Base-by-base conservation (phyloP, 2,113 vertebrate species). In the Chaetops frenatus region DNA sequence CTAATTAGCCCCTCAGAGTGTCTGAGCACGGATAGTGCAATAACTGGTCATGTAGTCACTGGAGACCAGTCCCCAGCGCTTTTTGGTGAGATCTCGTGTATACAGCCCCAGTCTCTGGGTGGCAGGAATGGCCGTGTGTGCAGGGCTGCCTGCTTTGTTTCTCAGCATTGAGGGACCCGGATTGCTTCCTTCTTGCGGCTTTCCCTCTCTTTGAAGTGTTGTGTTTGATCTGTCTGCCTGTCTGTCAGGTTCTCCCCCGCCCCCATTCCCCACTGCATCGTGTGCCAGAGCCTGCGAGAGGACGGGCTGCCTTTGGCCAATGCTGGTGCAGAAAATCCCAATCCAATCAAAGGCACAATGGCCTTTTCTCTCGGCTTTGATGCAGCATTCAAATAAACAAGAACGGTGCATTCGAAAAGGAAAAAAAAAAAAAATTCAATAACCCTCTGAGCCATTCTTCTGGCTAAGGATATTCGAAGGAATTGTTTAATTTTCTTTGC, bases 1-100 rank as follows among this genome's bases (percentile, higher is more conserved):
- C 98, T 99, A 99, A 99, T 99, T 99, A 99, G 99, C 98, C 98
- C 99, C 99, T 99, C 98, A 97, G 99, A 99, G 99, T 98, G 98
- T 97, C 98, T 97, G 97, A 98, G 98, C 98, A 98, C 97, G 98
- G 88, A 98, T 98, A 98, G 98, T 97, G 97, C 98, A 98, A 98
- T 98, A 97, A 98, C 98, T 98, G 98, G 98, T 98, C 98, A 97
- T 97, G 97, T 97, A 95, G 97, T 98, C 98, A 96, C 97, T 42
- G 91, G 97, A 98, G 98, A 97, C 92, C 82, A 76, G 90, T 97
- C 97, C 97, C 96, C 88, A 92, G 79, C 33, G 98, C 91, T 95
- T 98, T 98, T 91, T 92, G 97, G 96, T 94, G 92, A 97, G 97
- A 97, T 97, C 95, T 96, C 92, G 48, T 95, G 87, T 95, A 97